phyloP scores from a whole-genome alignment of 2,113 vertebrate genomes.

The Ictidomys tridecemlineatus region DNA sequence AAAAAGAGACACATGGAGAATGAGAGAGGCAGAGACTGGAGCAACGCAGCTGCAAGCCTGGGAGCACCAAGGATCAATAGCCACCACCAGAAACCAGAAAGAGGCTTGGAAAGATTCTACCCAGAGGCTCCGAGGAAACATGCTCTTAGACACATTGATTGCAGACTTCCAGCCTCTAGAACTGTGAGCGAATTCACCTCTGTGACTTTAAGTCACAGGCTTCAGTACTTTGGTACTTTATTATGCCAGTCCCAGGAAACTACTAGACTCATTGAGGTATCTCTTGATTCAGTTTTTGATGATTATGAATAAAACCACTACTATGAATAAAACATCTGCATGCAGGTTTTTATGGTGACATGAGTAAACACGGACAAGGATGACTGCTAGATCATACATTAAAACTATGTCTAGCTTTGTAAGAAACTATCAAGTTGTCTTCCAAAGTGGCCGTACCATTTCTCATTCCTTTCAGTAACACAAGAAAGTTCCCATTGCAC shows the following conservation, averaged over 20 bases:
- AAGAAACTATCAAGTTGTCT: conserved; percentile 1
- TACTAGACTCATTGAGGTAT: not conserved
- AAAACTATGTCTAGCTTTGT: not conserved
- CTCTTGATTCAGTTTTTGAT: not conserved
- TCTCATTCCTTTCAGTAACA: not conserved
- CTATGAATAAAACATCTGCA: not conserved
- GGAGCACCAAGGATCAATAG: not conserved
- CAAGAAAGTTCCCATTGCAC: not conserved
- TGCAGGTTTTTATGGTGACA: not conserved
- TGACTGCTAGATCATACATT: not conserved
- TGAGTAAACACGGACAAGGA: not conserved
- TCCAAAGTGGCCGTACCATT: not conserved
- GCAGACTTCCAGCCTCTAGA: not conserved
- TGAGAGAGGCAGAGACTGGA: not conserved
- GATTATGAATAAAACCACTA: not conserved
- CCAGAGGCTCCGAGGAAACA: not conserved
- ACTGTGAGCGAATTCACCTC: not conserved
- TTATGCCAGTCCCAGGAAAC: not conserved
- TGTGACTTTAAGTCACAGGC: not conserved
- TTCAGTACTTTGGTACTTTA: not conserved
- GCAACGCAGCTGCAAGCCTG: not conserved
- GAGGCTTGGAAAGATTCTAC: not conserved
- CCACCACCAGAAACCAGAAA: not conserved
- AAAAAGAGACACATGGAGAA: not conserved
- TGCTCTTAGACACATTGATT: not conserved